These are phyloP conservation scores for Zygaena filipendulae DNA, from an alignment of 2,888 invertebrate species.

Conservation along the genomic window DNA sequence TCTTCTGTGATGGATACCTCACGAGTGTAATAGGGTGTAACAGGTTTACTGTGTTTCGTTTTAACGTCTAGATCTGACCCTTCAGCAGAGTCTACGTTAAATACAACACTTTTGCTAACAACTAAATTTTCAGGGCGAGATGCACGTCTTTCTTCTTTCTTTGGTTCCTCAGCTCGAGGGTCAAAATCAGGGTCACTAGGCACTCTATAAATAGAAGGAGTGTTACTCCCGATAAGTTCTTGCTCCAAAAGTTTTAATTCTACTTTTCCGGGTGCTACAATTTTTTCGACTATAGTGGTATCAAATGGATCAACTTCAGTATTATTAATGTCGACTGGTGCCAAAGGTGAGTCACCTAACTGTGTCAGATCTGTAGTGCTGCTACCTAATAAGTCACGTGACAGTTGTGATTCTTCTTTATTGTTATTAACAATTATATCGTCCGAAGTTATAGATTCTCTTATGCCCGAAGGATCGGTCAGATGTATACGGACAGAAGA, in stretches of 20 bases:
- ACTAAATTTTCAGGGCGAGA: slow-evolving; percentile 72
- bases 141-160: slow-evolving; percentile 59
- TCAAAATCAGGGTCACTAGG: slow-evolving; percentile 85
- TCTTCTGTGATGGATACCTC: slow-evolving; percentile 70
- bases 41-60: slow-evolving; percentile 74
- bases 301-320: slow-evolving; percentile 85
- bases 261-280: slow-evolving; percentile 79
- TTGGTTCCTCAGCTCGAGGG: slow-evolving; percentile 76
- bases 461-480: slow-evolving; percentile 71
- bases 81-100: slow-evolving; percentile 56
- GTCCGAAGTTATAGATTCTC: slow-evolving; percentile 66
- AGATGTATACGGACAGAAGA: slow-evolving; percentile 71
- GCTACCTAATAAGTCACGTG: slow-evolving; percentile 78
- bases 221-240: slow-evolving; percentile 72
- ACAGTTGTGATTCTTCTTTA: slow-evolving; percentile 43
- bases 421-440: slow-evolving; percentile 56
- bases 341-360: slow-evolving; percentile 74
- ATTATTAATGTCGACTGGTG: slow-evolving; percentile 68
- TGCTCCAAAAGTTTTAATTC: slow-evolving; percentile 83
- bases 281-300: slow-evolving; percentile 78
- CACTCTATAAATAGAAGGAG: slow-evolving; percentile 41
- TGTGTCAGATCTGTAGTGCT: slow-evolving; percentile 80
- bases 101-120: slow-evolving; percentile 58
- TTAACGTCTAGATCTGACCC: slow-evolving; percentile 68
- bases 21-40: slow-evolving; percentile 84